phyloP scores from a whole-genome alignment of 2,888 invertebrate species.

The Ethmia dodecea region DNA sequence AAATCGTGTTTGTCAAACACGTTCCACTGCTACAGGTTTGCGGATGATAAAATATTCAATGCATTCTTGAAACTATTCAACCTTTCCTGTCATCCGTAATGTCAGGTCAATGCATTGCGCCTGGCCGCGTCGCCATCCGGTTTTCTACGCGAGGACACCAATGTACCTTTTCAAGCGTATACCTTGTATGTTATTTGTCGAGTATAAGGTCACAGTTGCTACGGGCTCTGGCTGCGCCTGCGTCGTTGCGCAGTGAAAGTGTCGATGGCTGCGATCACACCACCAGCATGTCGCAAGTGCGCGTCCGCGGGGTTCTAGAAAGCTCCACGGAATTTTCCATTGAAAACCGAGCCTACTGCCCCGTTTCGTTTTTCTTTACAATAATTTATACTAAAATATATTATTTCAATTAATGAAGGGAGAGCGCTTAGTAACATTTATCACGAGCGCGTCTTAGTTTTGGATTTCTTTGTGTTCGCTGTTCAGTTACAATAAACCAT shows the following conservation, averaged over 20 bases:
- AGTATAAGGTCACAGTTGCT: constrained; percentile 31
- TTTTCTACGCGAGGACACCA: constrained; percentile 8
- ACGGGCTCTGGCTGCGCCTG: constrained; percentile 20
- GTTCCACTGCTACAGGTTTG: constrained; percentile 1
- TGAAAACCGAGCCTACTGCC: constrained; percentile 24
- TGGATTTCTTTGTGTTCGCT: no score
- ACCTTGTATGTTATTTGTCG: constrained; percentile 18
- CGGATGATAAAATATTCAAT: constrained; percentile 25
- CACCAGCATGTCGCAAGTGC: constrained; percentile 46
- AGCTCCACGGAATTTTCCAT: constrained; percentile 56
- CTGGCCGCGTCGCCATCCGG: constrained; percentile 9
- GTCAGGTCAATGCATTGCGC: constrained; percentile 18
- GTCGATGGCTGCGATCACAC: constrained; percentile 27
- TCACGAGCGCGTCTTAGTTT: no score
- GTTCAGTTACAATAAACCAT: no score
- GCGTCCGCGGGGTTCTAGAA: constrained; percentile 51
- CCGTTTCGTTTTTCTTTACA: constrained; percentile 32
- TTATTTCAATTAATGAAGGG: no score
- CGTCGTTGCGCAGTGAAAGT: constrained; percentile 59
- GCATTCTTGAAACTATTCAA: constrained; percentile 15
- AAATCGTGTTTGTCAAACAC: neutral
- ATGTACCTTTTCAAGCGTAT: neutral
- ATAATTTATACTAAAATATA: no score
- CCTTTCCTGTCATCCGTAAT: constrained; percentile 25
- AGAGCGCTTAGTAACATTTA: no score